These are phyloP conservation scores for Bombus soroeensis DNA, from an alignment of 1,140 invertebrate species.

Conservation along the genomic window DNA sequence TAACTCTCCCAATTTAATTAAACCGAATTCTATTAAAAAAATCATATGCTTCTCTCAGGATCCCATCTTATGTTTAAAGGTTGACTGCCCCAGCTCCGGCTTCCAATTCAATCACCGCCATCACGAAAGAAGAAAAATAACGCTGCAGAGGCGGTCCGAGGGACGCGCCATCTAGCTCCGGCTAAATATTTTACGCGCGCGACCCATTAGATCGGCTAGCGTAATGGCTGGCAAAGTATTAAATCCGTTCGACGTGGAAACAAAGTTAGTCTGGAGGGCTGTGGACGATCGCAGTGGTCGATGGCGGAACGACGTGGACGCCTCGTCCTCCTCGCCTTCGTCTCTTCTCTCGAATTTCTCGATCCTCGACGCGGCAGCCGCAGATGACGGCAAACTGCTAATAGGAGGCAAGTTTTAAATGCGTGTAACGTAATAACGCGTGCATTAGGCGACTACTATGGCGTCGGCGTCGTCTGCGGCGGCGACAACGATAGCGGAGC, in stretches of 20 bases:
- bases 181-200: constrained; percentile 14
- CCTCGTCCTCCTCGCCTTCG: no score
- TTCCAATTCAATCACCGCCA: constrained; percentile 19
- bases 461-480: constrained; percentile 69
- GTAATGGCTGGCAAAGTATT: constrained; percentile 51
- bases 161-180: neutral
- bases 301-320: neutral
- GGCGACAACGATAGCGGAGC: constrained; percentile 69
- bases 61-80: neutral
- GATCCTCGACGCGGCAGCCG: constrained; percentile 50
- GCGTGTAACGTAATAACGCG: constrained; percentile 73
- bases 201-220: constrained; percentile 19
- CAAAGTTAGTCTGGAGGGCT: constrained; percentile 53
- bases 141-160: neutral
- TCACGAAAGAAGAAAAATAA: constrained; percentile 14
- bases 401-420: constrained; percentile 72
- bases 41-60: neutral
- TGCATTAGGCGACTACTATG: constrained; percentile 72
- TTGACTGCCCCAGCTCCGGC: neutral
- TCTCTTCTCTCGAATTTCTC: constrained; percentile 55
- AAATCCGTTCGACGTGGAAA: constrained; percentile 59
- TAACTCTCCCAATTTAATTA: no score
- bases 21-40: neutral
- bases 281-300: constrained; percentile 10
- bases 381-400: constrained; percentile 69